Evolutionary conservation across 1,140 invertebrate genomes (phyloP).

Genomic region (Cepaea nemoralis): DNA sequence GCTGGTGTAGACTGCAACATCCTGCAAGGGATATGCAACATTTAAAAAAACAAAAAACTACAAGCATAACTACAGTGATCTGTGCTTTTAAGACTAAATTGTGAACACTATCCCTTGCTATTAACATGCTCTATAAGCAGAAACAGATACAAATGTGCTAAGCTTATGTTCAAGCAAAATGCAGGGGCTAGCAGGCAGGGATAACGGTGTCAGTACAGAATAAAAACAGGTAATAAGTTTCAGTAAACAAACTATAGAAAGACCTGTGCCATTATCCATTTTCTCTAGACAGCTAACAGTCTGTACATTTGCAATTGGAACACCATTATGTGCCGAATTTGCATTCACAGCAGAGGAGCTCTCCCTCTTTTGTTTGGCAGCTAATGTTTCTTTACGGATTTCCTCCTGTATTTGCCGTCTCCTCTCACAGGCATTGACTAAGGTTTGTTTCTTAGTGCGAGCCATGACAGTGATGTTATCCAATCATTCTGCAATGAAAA

Average conservation of each 20-base stretch:
- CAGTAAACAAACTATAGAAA: background rate
- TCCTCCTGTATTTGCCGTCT: conserved; percentile 38
- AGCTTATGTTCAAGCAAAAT: conserved; percentile 8
- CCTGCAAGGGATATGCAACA: no score
- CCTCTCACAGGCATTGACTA: conserved; percentile 32
- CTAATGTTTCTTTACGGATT: conserved; percentile 30
- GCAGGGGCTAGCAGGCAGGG: background rate
- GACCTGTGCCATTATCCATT: conserved; percentile 5
- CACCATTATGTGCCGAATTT: background rate
- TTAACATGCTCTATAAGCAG: background rate
- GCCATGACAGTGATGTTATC: conserved; percentile 26
- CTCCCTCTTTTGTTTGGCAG: conserved; percentile 20
- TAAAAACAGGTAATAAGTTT: background rate
- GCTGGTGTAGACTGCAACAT: no score
- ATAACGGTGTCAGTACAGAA: background rate
- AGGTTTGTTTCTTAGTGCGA: conserved; percentile 41
- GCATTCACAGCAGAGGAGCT: background rate
- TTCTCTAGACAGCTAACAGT: background rate
- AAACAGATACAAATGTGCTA: background rate
- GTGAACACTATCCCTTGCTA: background rate
- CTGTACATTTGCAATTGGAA: background rate
- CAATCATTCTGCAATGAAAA: conserved; percentile 32
- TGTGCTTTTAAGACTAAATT: background rate
- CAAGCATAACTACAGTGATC: background rate
- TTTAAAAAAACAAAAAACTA: no score